Evolutionary conservation across 2,113 vertebrate genomes (phyloP).

Genomic region (Saguinus imperator): DNA sequence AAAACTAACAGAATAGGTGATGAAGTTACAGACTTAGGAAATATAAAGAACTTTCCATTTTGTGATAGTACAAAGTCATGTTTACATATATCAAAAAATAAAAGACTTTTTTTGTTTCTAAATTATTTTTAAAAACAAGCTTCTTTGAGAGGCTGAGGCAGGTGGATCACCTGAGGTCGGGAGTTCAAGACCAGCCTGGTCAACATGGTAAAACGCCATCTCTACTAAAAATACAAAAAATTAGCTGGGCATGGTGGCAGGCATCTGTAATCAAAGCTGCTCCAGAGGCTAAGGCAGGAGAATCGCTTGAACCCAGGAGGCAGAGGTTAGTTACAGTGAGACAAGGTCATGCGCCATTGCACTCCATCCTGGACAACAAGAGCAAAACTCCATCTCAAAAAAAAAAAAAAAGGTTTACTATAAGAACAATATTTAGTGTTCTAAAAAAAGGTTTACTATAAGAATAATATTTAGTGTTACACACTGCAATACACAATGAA

Average conservation of each 20-base stretch:
- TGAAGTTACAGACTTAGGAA: not conserved
- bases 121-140: not conserved
- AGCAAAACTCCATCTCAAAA: not conserved
- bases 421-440: constrained; percentile 1
- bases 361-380: not conserved
- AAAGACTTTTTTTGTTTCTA: constrained; percentile 32
- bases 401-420: not conserved
- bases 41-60: not conserved
- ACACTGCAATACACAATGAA: not conserved
- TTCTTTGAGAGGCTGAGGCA: not conserved
- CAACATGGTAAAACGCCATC: not conserved
- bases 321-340: not conserved
- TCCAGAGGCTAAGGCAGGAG: not conserved
- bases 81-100: not conserved
- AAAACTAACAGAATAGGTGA: not conserved
- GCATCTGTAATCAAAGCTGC: not conserved
- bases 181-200: not conserved
- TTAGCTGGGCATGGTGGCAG: not conserved
- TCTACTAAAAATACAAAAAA: not conserved
- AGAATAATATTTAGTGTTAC: not conserved
- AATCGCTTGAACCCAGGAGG: not conserved
- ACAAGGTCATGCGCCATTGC: not conserved
- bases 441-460: not conserved
- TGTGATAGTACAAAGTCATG: not conserved
- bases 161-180: not conserved